Evolutionary conservation across 2,888 invertebrate genomes (phyloP).

Genomic region (Ariolimax columbianus): DNA sequence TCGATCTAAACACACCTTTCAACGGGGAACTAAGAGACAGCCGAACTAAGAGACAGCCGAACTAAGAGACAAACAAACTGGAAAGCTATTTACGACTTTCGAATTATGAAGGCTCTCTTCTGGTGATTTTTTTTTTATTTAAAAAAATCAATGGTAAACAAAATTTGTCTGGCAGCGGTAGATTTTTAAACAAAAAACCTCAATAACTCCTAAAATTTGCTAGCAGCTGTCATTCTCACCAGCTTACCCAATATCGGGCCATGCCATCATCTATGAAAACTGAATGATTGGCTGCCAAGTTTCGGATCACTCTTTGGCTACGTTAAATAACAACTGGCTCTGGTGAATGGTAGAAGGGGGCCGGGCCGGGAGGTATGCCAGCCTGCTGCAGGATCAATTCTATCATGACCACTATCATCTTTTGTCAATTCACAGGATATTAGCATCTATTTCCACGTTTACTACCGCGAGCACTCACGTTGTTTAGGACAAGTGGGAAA

Average conservation of each 20-base stretch:
- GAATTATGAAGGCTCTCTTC: not conserved
- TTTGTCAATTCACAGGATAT: no score
- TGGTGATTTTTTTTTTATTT: not conserved
- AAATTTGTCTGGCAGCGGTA: not conserved
- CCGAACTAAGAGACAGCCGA: no score
- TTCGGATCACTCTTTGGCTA: not conserved
- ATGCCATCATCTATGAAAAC: not conserved
- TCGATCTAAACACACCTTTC: not conserved
- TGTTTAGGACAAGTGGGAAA: not conserved
- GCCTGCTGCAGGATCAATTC: not conserved
- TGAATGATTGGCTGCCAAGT: not conserved
- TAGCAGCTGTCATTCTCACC: slow-evolving; percentile 1
- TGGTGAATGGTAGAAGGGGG: no score
- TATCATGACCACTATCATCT: not conserved
- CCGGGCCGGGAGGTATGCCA: not conserved
- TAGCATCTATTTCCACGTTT: not conserved
- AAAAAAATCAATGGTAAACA: not conserved
- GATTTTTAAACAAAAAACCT: not conserved
- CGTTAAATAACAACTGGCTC: not conserved
- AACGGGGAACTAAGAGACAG: not conserved
- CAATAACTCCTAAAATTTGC: not conserved
- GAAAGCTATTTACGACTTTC: not conserved
- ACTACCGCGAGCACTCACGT: not conserved
- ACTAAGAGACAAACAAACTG: not conserved
- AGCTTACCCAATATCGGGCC: not conserved